Evolutionary conservation across 1,140 invertebrate genomes (phyloP).

Genomic region (Brachionus rotundiformis): DNA sequence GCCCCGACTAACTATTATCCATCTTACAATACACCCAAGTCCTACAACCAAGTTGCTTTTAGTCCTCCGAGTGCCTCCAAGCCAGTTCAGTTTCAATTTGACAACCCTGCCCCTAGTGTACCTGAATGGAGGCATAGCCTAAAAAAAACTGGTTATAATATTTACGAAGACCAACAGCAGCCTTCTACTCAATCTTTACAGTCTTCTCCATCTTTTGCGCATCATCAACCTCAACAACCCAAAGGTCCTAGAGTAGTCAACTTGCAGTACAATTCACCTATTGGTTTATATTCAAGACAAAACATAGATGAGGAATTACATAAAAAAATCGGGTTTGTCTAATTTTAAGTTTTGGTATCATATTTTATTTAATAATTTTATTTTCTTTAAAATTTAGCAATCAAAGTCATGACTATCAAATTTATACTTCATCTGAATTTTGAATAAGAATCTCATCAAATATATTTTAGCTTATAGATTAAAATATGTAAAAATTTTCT

Average conservation of each 20-base stretch:
- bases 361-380: neutral
- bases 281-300: slow-evolving; percentile 54
- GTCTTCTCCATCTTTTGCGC: neutral
- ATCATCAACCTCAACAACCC: slow-evolving; percentile 31
- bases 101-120: neutral
- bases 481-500: slow-evolving; percentile 11
- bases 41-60: slow-evolving; percentile 14
- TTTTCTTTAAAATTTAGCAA: neutral
- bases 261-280: slow-evolving; percentile 55
- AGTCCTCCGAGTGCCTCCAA: slow-evolving; percentile 10
- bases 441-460: neutral
- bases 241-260: slow-evolving; percentile 64
- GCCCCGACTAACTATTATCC: slow-evolving; percentile 18
- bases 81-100: neutral
- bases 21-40: neutral
- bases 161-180: slow-evolving; percentile 49
- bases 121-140: neutral
- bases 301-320: slow-evolving; percentile 54
- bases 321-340: slow-evolving; percentile 48
- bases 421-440: slow-evolving; percentile 16
- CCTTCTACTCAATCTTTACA: neutral
- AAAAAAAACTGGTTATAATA: slow-evolving; percentile 5
- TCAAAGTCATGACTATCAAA: neutral
- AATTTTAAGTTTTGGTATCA: neutral
- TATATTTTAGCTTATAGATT: slow-evolving; percentile 6